Conservation (phyloP, 1,140 invertebrate species). For the Drosophila ambigua region DNA sequence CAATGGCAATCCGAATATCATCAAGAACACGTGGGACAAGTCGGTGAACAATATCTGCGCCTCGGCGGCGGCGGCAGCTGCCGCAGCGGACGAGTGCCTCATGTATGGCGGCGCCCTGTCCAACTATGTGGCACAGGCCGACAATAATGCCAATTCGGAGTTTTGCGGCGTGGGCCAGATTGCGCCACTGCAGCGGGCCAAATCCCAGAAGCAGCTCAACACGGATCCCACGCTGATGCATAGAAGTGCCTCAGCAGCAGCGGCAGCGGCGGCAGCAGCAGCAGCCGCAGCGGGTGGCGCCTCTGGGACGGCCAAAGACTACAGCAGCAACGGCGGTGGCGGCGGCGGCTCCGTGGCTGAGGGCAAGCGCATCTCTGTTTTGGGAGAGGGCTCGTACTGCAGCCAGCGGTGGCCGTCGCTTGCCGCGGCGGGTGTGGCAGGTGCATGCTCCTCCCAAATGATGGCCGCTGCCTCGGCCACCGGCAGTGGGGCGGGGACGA, state of each 20-base stretch:
- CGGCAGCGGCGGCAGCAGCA: slow-evolving; percentile 39
- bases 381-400: slow-evolving; percentile 78
- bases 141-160: slow-evolving; percentile 84
- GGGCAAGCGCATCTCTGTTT: slow-evolving; percentile 79
- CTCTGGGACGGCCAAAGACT: slow-evolving; percentile 59
- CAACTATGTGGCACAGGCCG: slow-evolving; percentile 84
- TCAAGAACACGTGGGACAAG: slow-evolving; percentile 92
- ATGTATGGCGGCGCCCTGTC: slow-evolving; percentile 79
- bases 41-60: slow-evolving; percentile 89
- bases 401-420: slow-evolving; percentile 80
- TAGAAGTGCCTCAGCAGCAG: slow-evolving; percentile 84
- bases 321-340: slow-evolving; percentile 14
- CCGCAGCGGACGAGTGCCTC: slow-evolving; percentile 84
- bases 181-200: slow-evolving; percentile 85
- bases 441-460: slow-evolving; percentile 75
- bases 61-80: slow-evolving; percentile 73
- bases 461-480: slow-evolving; percentile 74
- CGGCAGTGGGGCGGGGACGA: slow-evolving; percentile 70
- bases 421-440: slow-evolving; percentile 74
- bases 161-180: slow-evolving; percentile 84
- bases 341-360: slow-evolving; percentile 23
- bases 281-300: slow-evolving; percentile 31
- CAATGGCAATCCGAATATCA: slow-evolving; percentile 87
- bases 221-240: slow-evolving; percentile 87
- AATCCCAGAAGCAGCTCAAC: slow-evolving; percentile 91